Evolutionary conservation across 1,140 invertebrate species (phyloP), one percentile per base, ranked within the genome.

Genomic region (Sycophaga agraensis): DNA sequence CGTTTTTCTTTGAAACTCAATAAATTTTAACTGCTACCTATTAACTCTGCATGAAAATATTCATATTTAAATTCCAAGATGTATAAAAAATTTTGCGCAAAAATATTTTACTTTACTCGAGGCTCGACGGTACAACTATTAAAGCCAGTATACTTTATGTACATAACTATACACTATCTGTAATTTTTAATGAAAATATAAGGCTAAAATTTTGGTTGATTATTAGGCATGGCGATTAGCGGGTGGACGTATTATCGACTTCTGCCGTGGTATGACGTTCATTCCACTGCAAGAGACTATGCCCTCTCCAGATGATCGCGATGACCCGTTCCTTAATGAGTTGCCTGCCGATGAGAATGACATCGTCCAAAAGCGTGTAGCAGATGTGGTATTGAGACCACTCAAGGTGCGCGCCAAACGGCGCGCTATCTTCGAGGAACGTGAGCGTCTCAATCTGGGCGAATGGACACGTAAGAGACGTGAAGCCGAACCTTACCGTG

Each of bases 151-250:
- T n/a, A n/a, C n/a, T n/a, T n/a, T n/a, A n/a, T n/a, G n/a, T n/a
- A n/a, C n/a, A n/a, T n/a, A n/a, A n/a, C n/a, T n/a, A n/a, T n/a
- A n/a, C n/a, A n/a, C n/a, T n/a, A n/a, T n/a, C n/a, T n/a, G n/a
- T n/a, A n/a, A n/a, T n/a, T n/a, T n/a, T n/a, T n/a, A n/a, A n/a
- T n/a, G n/a, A n/a, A n/a, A n/a, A n/a, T n/a, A n/a, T n/a, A n/a
- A n/a, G n/a, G n/a, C n/a, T n/a, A n/a, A n/a, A n/a, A n/a, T n/a
- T n/a, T n/a, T n/a, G n/a, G n/a, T n/a, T n/a, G n/a, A n/a, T n/a
- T n/a, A n/a, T n/a, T 49, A 81, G 79, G 73, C 70, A n/a, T 72
- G 70, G 72, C 60, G 62, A 61, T 40, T 79, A 16, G 77, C 75
- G 17, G 78, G 79, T 9, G 62, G 64, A 6, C 59, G 68, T 34